phyloP scores from a whole-genome alignment of 1,140 invertebrate species.

The Chymomyza costata region DNA sequence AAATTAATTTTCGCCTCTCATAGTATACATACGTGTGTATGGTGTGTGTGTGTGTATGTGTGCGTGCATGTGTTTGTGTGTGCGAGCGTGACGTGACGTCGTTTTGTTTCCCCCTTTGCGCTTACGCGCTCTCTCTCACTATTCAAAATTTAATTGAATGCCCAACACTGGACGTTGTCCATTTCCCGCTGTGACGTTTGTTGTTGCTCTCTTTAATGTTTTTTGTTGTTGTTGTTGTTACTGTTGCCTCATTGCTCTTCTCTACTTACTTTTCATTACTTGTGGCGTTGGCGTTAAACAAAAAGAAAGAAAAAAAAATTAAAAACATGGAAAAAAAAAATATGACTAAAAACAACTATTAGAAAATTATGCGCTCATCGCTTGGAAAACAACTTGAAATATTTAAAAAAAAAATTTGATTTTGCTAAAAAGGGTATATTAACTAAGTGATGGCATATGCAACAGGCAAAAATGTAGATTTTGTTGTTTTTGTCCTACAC shows the following conservation, averaged over 20 bases:
- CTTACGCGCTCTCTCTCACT: too few relatives aligned
- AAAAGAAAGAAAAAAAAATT: too few relatives aligned
- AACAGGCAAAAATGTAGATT: too few relatives aligned
- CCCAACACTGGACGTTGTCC: too few relatives aligned
- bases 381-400: constrained; percentile 2
- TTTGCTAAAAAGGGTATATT: too few relatives aligned
- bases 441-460: too few relatives aligned
- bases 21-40: constrained; percentile 1
- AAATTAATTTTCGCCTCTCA: constrained; percentile 57
- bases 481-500: too few relatives aligned
- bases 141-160: constrained; percentile 60
- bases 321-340: too few relatives aligned
- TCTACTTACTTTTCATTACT: not conserved
- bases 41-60: constrained; percentile 12
- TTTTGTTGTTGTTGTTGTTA: not conserved
- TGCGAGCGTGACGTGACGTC: constrained; percentile 12
- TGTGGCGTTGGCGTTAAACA: constrained; percentile 13
- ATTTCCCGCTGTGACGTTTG: not conserved
- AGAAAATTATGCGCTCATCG: constrained; percentile 61
- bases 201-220: not conserved
- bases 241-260: constrained; percentile 13
- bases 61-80: constrained; percentile 25
- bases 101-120: not conserved
- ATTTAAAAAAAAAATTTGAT: too few relatives aligned
- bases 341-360: too few relatives aligned